Base-by-base conservation (phyloP, 2,888 invertebrate genomes). In the Congeria kusceri region DNA sequence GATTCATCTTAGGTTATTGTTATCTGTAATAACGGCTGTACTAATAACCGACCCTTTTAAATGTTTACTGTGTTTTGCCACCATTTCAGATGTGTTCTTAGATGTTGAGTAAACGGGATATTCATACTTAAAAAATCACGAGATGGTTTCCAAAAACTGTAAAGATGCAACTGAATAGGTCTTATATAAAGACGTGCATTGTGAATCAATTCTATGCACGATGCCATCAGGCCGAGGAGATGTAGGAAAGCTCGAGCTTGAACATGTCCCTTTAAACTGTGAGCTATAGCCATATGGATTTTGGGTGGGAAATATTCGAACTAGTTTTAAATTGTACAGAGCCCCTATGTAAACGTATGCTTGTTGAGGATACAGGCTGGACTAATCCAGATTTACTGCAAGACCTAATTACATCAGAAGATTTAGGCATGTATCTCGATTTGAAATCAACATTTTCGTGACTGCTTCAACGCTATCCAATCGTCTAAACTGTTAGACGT, bases 171-270 rank as follows among this genome's bases (percentile, higher is more conserved):
- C 28, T 75, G 64, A 28, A 75, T 29, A 1, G 69, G 65, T 53
- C 64, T 28, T 58, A 70, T 64, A 20, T 46, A 67, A 1, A 69
- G 73, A 11, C 72, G 46, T 27, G 74, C 70, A 57, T 70, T 63
- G 11, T 66, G 73, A 58, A 79, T 32, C 3, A 74, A 23, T 25
- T 74, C 74, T 66, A 70, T 23, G 47, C 69, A 69, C 3, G 69
- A 71, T 3, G 74, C 75, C 49, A 71, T 64, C 1, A 68, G 5
- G 0, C 75, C 79, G 27, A 75, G 53, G 1, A 79, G 27, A 25
- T 67, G 68, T 27, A 79, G 44, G 28, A 59, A 68, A 18, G 69
- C 32, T 63, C 39, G 62, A 5, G 80, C 80, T 49, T 18, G 49
- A 23, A 20, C 11, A 1, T 44, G 57, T 0, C 49, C 13, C 20